These are phyloP conservation scores for Arremon aurantiirostris DNA, from an alignment of 2,797 vertebrate species.

Conservation along the genomic window DNA sequence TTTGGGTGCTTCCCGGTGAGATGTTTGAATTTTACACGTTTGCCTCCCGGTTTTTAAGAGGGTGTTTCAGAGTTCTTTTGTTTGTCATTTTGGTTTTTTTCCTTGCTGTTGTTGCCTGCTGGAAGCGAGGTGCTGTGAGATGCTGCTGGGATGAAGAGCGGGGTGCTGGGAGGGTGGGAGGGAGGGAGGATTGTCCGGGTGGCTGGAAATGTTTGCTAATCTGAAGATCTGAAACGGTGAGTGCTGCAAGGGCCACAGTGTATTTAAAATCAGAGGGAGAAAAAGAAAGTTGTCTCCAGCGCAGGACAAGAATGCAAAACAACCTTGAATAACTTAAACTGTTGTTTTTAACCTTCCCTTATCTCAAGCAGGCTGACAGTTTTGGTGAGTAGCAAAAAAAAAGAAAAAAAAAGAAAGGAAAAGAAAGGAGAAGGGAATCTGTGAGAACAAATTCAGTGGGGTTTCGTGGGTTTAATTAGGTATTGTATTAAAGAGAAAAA, in stretches of 20 bases:
- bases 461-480: conserved; percentile 83
- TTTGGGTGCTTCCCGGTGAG: not conserved
- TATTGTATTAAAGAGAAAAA: conserved; percentile 82
- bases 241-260: conserved; percentile 41
- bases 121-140: not conserved
- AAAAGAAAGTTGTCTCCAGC: conserved; percentile 68
- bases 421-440: conserved; percentile 70
- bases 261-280: conserved; percentile 55
- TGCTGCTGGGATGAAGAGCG: not conserved
- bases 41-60: not conserved
- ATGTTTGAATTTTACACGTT: not conserved
- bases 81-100: not conserved
- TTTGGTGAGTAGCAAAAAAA: conserved; percentile 74
- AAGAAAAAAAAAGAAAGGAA: not conserved
- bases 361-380: conserved; percentile 80
- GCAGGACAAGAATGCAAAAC: conserved; percentile 84
- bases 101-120: not conserved
- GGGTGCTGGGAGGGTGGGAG: not conserved
- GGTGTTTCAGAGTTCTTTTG: not conserved
- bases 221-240: conserved; percentile 40
- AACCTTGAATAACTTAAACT: conserved; percentile 90
- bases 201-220: conserved; percentile 36
- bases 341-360: conserved; percentile 83
- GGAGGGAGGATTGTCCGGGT: not conserved
- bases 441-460: conserved; percentile 77